These are phyloP conservation scores for Drosophila fulvimacula DNA, from an alignment of 2,888 invertebrate species.

Conservation along the genomic window DNA sequence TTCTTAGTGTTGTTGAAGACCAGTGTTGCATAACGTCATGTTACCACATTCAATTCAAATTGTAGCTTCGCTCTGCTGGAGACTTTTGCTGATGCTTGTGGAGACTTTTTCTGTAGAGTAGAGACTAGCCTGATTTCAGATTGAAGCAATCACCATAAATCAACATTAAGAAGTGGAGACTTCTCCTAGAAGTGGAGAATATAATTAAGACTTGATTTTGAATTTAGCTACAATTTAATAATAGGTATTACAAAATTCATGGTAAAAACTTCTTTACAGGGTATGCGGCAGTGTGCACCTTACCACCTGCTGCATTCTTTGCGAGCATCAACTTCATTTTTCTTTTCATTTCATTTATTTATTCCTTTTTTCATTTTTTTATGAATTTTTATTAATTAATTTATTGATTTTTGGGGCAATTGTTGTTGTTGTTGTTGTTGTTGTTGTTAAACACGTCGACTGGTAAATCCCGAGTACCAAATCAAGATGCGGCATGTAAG, in stretches of 20 bases:
- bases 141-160: no score
- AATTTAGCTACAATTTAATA: not conserved
- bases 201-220: not conserved
- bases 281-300: conserved; percentile 3
- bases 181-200: not conserved
- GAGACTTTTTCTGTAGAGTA: not conserved
- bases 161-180: no score
- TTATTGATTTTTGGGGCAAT: conserved; percentile 70
- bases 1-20: no score
- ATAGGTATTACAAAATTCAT: no score
- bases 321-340: conserved; percentile 13
- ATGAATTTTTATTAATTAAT: conserved; percentile 63
- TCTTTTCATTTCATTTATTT: conserved; percentile 8
- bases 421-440: conserved; percentile 58
- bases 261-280: not conserved
- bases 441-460: conserved; percentile 34
- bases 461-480: conserved; percentile 62
- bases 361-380: conserved; percentile 4
- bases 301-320: not conserved
- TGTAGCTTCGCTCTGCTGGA: not conserved
- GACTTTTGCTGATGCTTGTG: not conserved
- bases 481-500: conserved; percentile 40
- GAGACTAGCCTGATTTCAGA: no score
- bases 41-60: not conserved
- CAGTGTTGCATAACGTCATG: not conserved